Conservation (phyloP, 2,113 vertebrate genomes). For the Oreochromis spilurus region DNA sequence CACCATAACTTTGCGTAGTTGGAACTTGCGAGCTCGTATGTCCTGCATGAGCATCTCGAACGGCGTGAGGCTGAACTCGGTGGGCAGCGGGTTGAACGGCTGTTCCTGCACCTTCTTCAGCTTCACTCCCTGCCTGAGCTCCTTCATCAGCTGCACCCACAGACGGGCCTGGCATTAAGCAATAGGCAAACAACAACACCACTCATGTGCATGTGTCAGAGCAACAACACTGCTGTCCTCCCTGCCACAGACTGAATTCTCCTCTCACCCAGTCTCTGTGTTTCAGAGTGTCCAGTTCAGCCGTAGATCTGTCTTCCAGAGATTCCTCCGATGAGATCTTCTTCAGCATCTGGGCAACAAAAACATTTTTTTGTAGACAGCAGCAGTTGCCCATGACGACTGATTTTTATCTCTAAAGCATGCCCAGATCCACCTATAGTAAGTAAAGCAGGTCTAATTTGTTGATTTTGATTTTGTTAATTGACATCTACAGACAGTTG, state of each 20-base stretch:
- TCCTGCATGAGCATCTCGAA: slow-evolving; percentile 99
- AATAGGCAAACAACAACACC: background rate
- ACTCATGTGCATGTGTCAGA: background rate
- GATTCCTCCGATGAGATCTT: slow-evolving; percentile 81
- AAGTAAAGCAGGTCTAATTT: background rate
- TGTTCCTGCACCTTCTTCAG: slow-evolving; percentile 94
- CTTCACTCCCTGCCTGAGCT: slow-evolving; percentile 90
- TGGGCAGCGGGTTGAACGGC: slow-evolving; percentile 87
- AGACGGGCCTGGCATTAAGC: slow-evolving; percentile 78
- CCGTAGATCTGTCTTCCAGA: slow-evolving; percentile 61
- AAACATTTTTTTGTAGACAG: background rate
- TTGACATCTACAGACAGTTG: background rate
- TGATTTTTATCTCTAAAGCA: background rate
- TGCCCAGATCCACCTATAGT: background rate
- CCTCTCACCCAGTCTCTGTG: slow-evolving; percentile 88
- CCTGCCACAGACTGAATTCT: background rate
- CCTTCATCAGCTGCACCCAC: slow-evolving; percentile 97
- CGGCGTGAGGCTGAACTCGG: slow-evolving; percentile 92
- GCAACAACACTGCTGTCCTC: background rate
- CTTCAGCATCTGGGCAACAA: slow-evolving; percentile 81
- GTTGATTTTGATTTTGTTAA: background rate
- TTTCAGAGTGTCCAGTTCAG: slow-evolving; percentile 82
- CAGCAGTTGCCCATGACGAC: background rate
- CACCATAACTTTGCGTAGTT: slow-evolving; percentile 96
- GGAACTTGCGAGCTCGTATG: slow-evolving; percentile 87